Evolutionary conservation across 2,888 invertebrate genomes (phyloP).

Genomic region (Dasysyrphus tricinctus): DNA sequence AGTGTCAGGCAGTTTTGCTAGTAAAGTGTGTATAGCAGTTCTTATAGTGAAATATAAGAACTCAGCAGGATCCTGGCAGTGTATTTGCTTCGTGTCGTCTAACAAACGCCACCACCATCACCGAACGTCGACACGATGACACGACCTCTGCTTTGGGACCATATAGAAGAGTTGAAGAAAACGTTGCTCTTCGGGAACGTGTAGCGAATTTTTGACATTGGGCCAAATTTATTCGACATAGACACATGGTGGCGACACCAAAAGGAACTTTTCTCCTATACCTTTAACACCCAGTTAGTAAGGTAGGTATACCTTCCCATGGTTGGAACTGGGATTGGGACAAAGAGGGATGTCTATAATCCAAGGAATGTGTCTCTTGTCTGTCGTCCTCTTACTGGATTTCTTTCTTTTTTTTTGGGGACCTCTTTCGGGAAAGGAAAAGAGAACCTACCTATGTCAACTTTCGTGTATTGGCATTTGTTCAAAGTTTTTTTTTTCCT

Average conservation of each 20-base stretch:
- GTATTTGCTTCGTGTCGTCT: constrained; percentile 21
- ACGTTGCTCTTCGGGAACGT: constrained; percentile 42
- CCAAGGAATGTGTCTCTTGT: constrained; percentile 62
- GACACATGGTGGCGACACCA: constrained; percentile 60
- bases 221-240: constrained; percentile 71
- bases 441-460: constrained; percentile 42
- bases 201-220: constrained; percentile 62
- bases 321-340: neutral
- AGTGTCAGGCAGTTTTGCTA: constrained; percentile 25
- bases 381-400: constrained; percentile 34
- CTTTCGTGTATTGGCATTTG: constrained; percentile 67
- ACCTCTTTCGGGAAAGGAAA: constrained; percentile 19
- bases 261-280: constrained; percentile 29
- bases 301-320: constrained; percentile 6
- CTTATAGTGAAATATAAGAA: constrained; percentile 52
- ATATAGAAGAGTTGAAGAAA: constrained; percentile 20
- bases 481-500: constrained; percentile 48
- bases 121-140: neutral
- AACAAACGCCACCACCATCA: constrained; percentile 19
- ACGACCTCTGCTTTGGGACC: neutral
- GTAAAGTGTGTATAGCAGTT: constrained; percentile 4
- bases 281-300: constrained; percentile 5
- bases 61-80: constrained; percentile 64
- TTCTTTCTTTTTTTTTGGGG: neutral
- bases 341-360: constrained; percentile 45